Evolutionary conservation across 2,888 invertebrate species (phyloP).

Genomic region (Temnothorax ravouxi): DNA sequence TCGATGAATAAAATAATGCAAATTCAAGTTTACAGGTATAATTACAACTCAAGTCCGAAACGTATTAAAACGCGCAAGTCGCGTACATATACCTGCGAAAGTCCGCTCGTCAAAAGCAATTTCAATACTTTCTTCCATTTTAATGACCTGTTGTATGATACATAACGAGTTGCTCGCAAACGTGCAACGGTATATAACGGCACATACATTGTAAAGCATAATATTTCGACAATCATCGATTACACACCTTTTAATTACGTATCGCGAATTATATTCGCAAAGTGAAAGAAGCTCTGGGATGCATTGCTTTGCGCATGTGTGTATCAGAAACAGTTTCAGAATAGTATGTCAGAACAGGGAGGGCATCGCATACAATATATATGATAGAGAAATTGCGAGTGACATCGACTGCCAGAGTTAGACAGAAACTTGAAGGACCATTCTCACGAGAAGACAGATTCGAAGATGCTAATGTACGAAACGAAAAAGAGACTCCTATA

Average conservation of each 20-base stretch:
- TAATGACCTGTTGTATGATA: not conserved
- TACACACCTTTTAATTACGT: not conserved
- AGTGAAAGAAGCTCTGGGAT: constrained; percentile 3
- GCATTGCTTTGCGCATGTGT: not conserved
- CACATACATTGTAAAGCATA: not conserved
- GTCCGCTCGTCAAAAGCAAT: not conserved
- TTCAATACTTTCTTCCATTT: not conserved
- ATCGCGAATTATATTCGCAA: not conserved
- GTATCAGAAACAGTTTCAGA: not conserved
- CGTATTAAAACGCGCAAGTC: not conserved
- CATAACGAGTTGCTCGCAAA: not conserved
- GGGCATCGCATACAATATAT: not conserved
- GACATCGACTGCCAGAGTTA: constrained; percentile 42
- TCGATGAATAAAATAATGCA: not conserved
- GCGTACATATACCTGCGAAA: not conserved
- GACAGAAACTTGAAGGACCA: constrained; percentile 47
- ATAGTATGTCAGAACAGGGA: not conserved
- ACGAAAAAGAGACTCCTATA: constrained; percentile 25
- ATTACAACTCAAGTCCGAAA: not conserved
- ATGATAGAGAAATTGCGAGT: constrained; percentile 26
- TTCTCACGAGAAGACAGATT: constrained; percentile 38
- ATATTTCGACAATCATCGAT: not conserved
- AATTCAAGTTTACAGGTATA: not conserved
- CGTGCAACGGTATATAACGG: not conserved
- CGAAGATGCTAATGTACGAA: constrained; percentile 38